A percentile compares a stretch with the other conserved stretches of the same genome.
phyloP scores from a whole-genome alignment of 1,140 invertebrate genomes.

The Euschistus heros region DNA sequence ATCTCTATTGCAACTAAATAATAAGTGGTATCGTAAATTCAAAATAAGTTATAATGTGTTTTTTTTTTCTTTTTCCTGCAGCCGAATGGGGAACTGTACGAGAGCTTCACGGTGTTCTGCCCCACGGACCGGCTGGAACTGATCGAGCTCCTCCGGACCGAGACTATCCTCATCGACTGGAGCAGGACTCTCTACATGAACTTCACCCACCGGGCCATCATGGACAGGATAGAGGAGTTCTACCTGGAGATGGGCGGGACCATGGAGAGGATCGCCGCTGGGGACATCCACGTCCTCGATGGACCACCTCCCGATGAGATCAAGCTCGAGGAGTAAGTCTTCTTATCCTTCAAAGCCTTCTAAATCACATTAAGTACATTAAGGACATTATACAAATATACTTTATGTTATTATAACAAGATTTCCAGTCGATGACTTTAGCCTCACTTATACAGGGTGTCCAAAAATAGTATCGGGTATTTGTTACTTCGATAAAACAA shows the following conservation, averaged over 20 bases:
- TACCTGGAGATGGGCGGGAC: slow-evolving; percentile 45
- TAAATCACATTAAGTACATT: too few species aligned
- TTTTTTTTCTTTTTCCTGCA: too few species aligned
- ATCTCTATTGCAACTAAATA: too few species aligned
- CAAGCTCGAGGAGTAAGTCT: slow-evolving; percentile 42
- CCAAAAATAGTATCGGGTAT: too few species aligned
- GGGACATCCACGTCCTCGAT: slow-evolving; percentile 62
- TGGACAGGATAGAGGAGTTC: slow-evolving; percentile 54
- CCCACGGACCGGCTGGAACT: slow-evolving; percentile 57
- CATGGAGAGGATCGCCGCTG: slow-evolving; percentile 59
- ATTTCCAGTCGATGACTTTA: too few species aligned
- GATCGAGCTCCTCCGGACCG: slow-evolving; percentile 54
- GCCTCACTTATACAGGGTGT: too few species aligned
- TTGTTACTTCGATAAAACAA: too few species aligned
- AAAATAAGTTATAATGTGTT: too few species aligned
- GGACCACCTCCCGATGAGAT: slow-evolving; percentile 42
- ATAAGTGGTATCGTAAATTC: too few species aligned
- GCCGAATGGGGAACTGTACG: slow-evolving; percentile 64
- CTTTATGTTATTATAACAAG: too few species aligned
- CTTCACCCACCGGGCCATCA: slow-evolving; percentile 65
- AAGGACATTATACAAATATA: too few species aligned
- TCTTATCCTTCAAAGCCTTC: too few species aligned
- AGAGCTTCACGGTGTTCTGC: slow-evolving; percentile 72
- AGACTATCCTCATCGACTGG: slow-evolving; percentile 66
- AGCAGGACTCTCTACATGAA: slow-evolving; percentile 66